A percentile compares a stretch with the other conserved stretches of the same genome.
These are phyloP conservation scores for Nycteola revayana DNA, from an alignment of 2,888 invertebrate species.

Conservation along the genomic window DNA sequence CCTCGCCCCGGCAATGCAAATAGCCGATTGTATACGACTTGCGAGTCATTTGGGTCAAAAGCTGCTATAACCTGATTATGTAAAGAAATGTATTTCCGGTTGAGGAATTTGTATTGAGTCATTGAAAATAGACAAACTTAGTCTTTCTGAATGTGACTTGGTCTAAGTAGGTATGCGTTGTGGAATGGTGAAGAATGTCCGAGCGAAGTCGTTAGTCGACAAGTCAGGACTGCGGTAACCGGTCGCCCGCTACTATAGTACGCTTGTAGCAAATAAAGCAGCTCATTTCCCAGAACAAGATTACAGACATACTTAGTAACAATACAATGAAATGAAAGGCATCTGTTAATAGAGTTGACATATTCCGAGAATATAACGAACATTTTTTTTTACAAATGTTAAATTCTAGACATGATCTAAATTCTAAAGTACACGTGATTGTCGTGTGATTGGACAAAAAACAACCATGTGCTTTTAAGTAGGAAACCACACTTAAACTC, in stretches of 20 bases:
- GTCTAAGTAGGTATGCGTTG: conserved; percentile 24
- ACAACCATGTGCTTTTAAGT: conserved; percentile 1
- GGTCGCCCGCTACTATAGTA: conserved; percentile 27
- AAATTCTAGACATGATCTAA: too few relatives aligned
- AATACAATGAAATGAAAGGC: conserved; percentile 17
- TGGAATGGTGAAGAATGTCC: conserved; percentile 39
- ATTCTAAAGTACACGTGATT: too few relatives aligned
- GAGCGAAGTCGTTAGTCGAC: conserved; percentile 61
- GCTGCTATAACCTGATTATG: conserved; percentile 10
- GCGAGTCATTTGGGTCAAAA: conserved; percentile 35
- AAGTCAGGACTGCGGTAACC: conserved; percentile 35
- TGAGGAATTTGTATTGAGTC: conserved; percentile 20
- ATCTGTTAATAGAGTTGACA: conserved; percentile 7
- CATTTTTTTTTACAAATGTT: too few relatives aligned
- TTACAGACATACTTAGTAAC: conserved; percentile 7
- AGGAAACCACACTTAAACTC: conserved; percentile 14
- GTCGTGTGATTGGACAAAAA: too few relatives aligned
- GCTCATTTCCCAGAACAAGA: conserved; percentile 28
- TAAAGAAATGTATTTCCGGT: conserved; percentile 16
- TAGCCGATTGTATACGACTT: conserved; percentile 21
- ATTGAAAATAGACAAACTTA: conserved; percentile 11
- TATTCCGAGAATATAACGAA: too few relatives aligned
- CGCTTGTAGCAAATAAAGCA: conserved; percentile 26
- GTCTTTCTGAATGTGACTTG: conserved; percentile 23
- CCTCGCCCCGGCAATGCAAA: conserved; percentile 30